Evolutionary conservation across 1,140 invertebrate genomes (phyloP), one percentile per base, ranked within the genome.

Genomic region (Rhyacophila brunnea): DNA sequence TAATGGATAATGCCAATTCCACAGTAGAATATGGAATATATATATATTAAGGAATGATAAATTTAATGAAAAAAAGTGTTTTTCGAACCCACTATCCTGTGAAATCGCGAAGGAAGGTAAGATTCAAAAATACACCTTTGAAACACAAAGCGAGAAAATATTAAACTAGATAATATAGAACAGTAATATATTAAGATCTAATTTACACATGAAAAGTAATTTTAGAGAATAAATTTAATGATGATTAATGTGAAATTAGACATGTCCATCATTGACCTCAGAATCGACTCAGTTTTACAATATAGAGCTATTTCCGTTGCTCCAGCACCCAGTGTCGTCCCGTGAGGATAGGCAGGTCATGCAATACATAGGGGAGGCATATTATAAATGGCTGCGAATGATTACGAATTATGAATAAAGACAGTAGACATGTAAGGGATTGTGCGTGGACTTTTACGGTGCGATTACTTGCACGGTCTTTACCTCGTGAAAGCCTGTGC

Each of bases 1-100:
- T 56, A 43, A 18, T 14, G 20, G 15, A 47, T 46, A 56, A 56
- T 56, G 53, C 53, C 53, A 56, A 45, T 44, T 55, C 20, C 53
- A 54, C 32, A 5, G 38, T 38, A 48, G 34, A 56, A 56, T 34
- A 48, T 32, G 47, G 53, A 56, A 40, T 45, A 36, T 10, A 14
- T 7, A 35, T 40, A 17, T 36, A 36, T 28, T 35, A 56, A 56
- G 53, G 53, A 56, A 56, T 56, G 53, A 56, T 56, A 28, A 44
- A 42, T 32, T 54, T 2, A 52, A 28, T 14, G 11, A 36, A 19
- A 38, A 45, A 40, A 13, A 40, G 15, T 40, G 11, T 15, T 45
- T 45, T 9, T n/a, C 14, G 5, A 5, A 45, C 2, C 18, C 14
- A 15, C 18, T 45, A 45, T 45, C 18, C 43, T 19, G 43, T 45